phyloP scores from a whole-genome alignment of 1,140 invertebrate species.

The Bombus sibiricus region DNA sequence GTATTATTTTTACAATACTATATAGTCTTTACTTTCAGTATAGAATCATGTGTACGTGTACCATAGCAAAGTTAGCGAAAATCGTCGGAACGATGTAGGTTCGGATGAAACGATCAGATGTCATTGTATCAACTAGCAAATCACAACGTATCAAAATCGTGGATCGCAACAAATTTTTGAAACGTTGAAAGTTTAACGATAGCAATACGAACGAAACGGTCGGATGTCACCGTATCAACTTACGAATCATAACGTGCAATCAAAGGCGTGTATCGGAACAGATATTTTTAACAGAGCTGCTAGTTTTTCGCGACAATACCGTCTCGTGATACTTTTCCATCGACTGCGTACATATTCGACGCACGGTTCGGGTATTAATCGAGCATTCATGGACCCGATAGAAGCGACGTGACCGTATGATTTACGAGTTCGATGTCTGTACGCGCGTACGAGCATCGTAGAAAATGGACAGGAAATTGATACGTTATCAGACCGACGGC shows the following conservation, averaged over 20 bases:
- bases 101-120: too few relatives aligned
- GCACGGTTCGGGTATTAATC: not conserved
- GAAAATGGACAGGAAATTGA: slow-evolving; percentile 70
- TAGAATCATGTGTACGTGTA: too few relatives aligned
- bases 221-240: not conserved
- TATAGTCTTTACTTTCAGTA: too few relatives aligned
- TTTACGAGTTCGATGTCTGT: slow-evolving; percentile 19
- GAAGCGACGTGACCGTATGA: not conserved
- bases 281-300: not conserved
- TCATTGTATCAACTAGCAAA: too few relatives aligned
- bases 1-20: too few relatives aligned
- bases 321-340: slow-evolving; percentile 1
- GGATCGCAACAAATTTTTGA: too few relatives aligned
- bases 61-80: too few relatives aligned
- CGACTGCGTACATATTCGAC: not conserved
- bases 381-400: not conserved
- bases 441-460: not conserved
- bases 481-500: slow-evolving; percentile 53
- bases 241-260: not conserved
- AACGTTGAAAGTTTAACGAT: too few relatives aligned
- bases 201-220: too few relatives aligned
- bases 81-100: too few relatives aligned
- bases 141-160: too few relatives aligned
- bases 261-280: not conserved
- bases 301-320: not conserved